Evolutionary conservation across 2,888 invertebrate genomes (phyloP).

Genomic region (Rosalia funebris): DNA sequence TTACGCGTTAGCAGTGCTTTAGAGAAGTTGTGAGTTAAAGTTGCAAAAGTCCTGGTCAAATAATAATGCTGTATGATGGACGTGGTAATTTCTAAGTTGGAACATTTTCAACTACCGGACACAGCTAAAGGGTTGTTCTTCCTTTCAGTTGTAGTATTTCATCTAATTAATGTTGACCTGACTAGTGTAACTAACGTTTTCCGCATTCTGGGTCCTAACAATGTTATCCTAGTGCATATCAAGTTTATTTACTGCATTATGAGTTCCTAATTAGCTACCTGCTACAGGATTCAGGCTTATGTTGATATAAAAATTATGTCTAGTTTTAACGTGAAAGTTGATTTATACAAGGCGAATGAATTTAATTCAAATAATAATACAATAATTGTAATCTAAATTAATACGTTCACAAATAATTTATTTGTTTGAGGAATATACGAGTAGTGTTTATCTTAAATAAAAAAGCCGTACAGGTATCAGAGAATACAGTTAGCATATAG

Average conservation of each 20-base stretch:
- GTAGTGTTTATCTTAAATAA: no score
- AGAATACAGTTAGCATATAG: no score
- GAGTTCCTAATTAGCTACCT: conserved; percentile 7
- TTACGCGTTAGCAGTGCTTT: not conserved
- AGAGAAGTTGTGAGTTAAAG: conserved; percentile 19
- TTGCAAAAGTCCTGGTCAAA: conserved; percentile 24
- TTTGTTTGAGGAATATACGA: no score
- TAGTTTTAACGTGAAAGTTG: no score
- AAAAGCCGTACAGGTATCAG: no score
- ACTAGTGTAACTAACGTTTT: conserved; percentile 23
- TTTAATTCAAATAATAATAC: no score
- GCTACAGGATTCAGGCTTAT: not conserved
- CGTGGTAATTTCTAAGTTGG: conserved; percentile 27
- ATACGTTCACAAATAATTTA: no score
- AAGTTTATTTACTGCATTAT: conserved; percentile 6
- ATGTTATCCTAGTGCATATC: conserved; percentile 8
- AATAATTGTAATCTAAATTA: no score
- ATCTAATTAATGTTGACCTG: conserved; percentile 28
- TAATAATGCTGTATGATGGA: conserved; percentile 24
- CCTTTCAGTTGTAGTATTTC: conserved; percentile 28
- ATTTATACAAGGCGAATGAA: no score
- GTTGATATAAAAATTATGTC: no score
- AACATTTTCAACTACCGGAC: conserved; percentile 23
- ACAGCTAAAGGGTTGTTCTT: conserved; percentile 21
- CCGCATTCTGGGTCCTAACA: conserved; percentile 13